Evolutionary conservation across 1,140 invertebrate genomes (phyloP).

Genomic region (Rhagoletis pomonella): DNA sequence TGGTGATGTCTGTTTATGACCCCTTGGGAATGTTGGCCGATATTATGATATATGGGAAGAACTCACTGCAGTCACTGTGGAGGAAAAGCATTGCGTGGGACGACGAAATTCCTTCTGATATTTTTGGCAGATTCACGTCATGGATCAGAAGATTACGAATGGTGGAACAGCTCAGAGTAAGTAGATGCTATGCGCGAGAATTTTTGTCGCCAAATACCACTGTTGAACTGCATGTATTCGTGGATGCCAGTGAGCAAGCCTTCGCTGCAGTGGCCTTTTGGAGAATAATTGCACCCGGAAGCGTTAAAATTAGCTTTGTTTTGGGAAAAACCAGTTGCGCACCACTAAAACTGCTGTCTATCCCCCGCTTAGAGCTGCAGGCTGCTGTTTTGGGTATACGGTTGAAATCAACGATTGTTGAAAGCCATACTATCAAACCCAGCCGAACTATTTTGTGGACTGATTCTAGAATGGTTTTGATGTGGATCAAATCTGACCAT

Average conservation of each 20-base stretch:
- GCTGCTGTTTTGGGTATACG: too few species aligned
- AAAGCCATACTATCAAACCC: background rate
- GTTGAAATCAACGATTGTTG: too few species aligned
- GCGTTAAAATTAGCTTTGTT: too few species aligned
- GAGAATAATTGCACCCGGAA: too few species aligned
- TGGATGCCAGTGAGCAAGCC: too few species aligned
- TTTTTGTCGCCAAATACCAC: background rate
- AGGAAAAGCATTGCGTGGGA: too few species aligned
- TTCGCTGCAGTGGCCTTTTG: too few species aligned
- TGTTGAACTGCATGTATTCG: too few species aligned
- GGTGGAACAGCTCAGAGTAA: background rate
- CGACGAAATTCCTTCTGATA: too few species aligned
- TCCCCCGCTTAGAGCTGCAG: too few species aligned
- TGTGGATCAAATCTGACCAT: constrained; percentile 62
- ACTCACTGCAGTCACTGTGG: background rate
- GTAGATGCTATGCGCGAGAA: background rate
- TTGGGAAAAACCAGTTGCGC: too few species aligned
- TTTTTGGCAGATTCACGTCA: background rate
- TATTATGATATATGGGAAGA: background rate
- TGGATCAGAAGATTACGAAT: constrained; percentile 41
- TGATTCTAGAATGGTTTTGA: constrained; percentile 60
- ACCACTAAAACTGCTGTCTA: too few species aligned
- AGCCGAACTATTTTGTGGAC: constrained; percentile 55
- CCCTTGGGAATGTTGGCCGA: constrained; percentile 10
- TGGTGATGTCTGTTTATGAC: background rate